These are phyloP conservation scores for Petrocephalus sullivani DNA, from an alignment of 2,797 vertebrate species.

Conservation along the genomic window DNA sequence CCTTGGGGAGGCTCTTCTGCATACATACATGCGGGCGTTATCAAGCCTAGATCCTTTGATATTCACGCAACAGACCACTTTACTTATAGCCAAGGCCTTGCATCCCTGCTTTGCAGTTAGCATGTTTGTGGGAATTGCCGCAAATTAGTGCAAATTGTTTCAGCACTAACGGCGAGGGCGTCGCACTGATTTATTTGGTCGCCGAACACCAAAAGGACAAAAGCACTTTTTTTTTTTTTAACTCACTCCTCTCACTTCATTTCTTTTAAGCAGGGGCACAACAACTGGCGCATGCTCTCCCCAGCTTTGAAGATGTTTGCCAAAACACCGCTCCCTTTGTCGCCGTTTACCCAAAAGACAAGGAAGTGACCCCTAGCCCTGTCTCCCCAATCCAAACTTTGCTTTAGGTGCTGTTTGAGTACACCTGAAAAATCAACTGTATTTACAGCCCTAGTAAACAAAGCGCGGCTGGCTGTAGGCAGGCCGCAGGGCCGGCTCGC, in stretches of 20 bases:
- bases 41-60: conserved; percentile 27
- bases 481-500: conserved; percentile 29
- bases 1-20: background rate
- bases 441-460: conserved; percentile 36
- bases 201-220: conserved; percentile 32
- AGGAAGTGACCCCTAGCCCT: conserved; percentile 21
- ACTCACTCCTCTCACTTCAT: conserved; percentile 10
- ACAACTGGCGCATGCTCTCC: conserved; percentile 25
- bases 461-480: conserved; percentile 34
- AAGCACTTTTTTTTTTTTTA: conserved; percentile 19
- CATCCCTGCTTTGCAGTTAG: conserved; percentile 34
- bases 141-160: conserved; percentile 43
- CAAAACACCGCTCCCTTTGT: conserved; percentile 26
- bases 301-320: conserved; percentile 33
- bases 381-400: conserved; percentile 23
- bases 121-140: conserved; percentile 41
- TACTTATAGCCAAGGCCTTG: conserved; percentile 24
- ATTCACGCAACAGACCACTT: conserved; percentile 25
- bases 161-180: conserved; percentile 30
- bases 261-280: conserved; percentile 25
- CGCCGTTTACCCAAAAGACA: conserved; percentile 36
- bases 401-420: conserved; percentile 28
- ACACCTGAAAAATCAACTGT: conserved; percentile 37
- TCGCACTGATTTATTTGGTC: conserved; percentile 35
- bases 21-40: background rate